Evolutionary conservation across 2,797 vertebrate genomes (phyloP), one percentile per base, ranked within the genome.

Genomic region (Hafferia zeledoni): DNA sequence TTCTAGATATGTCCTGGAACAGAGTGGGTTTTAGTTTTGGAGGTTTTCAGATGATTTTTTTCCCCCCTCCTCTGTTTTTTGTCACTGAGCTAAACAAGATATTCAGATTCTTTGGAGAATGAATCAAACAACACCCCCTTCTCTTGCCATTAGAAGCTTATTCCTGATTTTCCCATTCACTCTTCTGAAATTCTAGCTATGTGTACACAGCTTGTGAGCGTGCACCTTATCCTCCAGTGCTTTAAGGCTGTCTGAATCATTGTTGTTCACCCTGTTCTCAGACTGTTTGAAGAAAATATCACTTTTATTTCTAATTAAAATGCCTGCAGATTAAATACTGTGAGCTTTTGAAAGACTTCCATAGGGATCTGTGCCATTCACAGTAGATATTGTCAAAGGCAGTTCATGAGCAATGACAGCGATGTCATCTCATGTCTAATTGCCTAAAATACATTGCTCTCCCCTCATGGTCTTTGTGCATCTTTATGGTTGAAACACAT

Each of bases 271-370:
- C 85, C 24, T 82, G 17, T 84, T 83, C 69, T 91, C 84, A 28
- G 74, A 37, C 43, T 83, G 81, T 67, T 44, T 87, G 69, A 71
- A 95, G 87, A 84, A 96, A 87, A 96, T 60, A 72, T 46, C 37
- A 3, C 67, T 84, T 96, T 95, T 96, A 89, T 69, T 95, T 95
- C 64, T 89, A 64, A 95, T 75, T 93, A 92, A 95, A 93, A 79
- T 93, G 92, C 93, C 72, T 93, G 67, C 43, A 93, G 61, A 76
- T 94, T 93, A 93, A 90, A 94, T 86, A 55, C 67, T 33, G 35
- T 52, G 57, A 87, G 87, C 33, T 94, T 90, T 75, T 71, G 67
- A 89, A 95, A 87, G 77, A 14, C 83, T 92, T 97, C 84, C 68
- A 4, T 33, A 55, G 55, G 70, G 60, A 83, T 50, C 50, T 25